phyloP scores from a whole-genome alignment of 2,113 vertebrate genomes.

The Ramphastos sulfuratus region DNA sequence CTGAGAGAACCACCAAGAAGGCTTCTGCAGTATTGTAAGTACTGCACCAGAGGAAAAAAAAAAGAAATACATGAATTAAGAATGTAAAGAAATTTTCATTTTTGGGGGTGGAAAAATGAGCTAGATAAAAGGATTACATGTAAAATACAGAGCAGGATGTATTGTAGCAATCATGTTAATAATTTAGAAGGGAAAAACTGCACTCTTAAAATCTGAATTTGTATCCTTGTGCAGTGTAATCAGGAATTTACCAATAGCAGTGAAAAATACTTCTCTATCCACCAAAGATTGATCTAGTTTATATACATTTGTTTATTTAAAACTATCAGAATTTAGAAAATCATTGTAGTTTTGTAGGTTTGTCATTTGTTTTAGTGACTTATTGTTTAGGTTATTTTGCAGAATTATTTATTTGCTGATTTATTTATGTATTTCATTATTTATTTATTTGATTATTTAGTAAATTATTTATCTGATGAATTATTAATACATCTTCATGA shows the following conservation, averaged over 20 bases:
- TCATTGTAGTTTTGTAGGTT: slow-evolving; percentile 77
- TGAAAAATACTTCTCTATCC: slow-evolving; percentile 76
- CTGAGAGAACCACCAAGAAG: slow-evolving; percentile 58
- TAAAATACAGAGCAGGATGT: slow-evolving; percentile 72
- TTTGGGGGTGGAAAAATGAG: slow-evolving; percentile 10
- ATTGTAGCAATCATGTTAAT: slow-evolving; percentile 73
- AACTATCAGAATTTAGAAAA: slow-evolving; percentile 80
- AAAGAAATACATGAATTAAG: slow-evolving; percentile 53
- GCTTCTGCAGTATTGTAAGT: slow-evolving; percentile 69
- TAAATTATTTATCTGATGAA: slow-evolving; percentile 99
- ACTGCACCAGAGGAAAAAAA: slow-evolving; percentile 16
- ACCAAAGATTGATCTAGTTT: slow-evolving; percentile 77
- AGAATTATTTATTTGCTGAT: slow-evolving; percentile 94
- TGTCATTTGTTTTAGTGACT: slow-evolving; percentile 84
- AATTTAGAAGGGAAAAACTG: slow-evolving; percentile 74
- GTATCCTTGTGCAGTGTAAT: slow-evolving; percentile 68
- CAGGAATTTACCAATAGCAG: slow-evolving; percentile 73
- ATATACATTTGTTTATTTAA: slow-evolving; percentile 84
- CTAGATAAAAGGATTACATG: slow-evolving; percentile 59
- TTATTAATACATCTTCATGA: slow-evolving; percentile 99
- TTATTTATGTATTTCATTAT: slow-evolving; percentile 98
- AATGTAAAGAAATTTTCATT: slow-evolving; percentile 50
- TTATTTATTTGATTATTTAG: slow-evolving; percentile 99
- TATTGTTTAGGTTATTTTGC: slow-evolving; percentile 86
- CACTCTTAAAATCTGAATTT: slow-evolving; percentile 76